Percentiles rank a stretch among this genome's conserved stretches.
phyloP scores from a whole-genome alignment of 2,797 vertebrate species.

The Morelia viridis region DNA sequence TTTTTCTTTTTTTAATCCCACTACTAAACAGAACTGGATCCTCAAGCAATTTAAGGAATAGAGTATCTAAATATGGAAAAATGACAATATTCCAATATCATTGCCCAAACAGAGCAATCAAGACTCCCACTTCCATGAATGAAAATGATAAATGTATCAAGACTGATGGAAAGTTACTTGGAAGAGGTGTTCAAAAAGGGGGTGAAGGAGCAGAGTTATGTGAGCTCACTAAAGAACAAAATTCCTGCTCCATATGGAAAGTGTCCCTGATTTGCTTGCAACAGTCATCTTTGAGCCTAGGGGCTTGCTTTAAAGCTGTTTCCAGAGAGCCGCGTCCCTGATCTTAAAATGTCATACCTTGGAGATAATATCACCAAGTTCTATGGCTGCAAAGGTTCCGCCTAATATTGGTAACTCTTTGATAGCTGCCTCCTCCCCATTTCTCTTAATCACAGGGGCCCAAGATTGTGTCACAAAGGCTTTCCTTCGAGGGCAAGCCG shows the following conservation, averaged over 20 bases:
- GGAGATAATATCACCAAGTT: background rate
- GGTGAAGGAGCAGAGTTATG: background rate
- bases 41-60: background rate
- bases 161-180: background rate
- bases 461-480: background rate
- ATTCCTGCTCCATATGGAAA: background rate
- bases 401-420: background rate
- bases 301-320: background rate
- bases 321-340: background rate
- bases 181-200: background rate
- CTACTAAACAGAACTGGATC: background rate
- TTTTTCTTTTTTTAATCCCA: background rate
- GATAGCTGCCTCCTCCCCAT: background rate
- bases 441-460: conserved; percentile 7
- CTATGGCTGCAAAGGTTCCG: background rate
- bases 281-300: background rate
- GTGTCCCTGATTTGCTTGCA: background rate
- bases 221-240: background rate
- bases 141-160: background rate
- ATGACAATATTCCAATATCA: background rate
- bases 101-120: background rate
- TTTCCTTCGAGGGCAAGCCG: background rate
- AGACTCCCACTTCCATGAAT: background rate
- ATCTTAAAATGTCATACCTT: background rate
- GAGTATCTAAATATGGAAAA: background rate